Percentiles rank a stretch among this genome's conserved stretches.
Conservation (phyloP, 2,888 invertebrate species). For the Drosophila macrothrix region DNA sequence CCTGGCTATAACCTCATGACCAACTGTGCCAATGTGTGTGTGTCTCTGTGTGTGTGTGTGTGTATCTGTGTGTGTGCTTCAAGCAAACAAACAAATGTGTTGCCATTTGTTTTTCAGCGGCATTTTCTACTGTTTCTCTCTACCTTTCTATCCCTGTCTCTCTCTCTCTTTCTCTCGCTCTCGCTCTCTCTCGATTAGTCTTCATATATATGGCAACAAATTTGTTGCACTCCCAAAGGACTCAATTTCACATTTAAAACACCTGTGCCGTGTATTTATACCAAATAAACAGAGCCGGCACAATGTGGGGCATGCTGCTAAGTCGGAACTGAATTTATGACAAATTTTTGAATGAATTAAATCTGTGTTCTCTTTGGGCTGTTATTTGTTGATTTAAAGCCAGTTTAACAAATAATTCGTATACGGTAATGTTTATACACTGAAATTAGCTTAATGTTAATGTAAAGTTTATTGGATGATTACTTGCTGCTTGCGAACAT, state of each 20-base stretch:
- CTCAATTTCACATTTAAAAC: constrained; percentile 61
- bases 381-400: neutral
- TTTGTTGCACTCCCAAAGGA: constrained; percentile 64
- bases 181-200: neutral
- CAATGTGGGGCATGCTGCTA: constrained; percentile 33
- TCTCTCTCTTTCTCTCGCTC: neutral
- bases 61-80: neutral
- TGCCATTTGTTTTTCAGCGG: constrained; percentile 63
- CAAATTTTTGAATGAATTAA: neutral
- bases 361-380: neutral
- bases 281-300: constrained; percentile 19
- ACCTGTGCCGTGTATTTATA: constrained; percentile 58
- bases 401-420: neutral
- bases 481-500: neutral
- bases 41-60: neutral
- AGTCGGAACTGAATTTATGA: constrained; percentile 18
- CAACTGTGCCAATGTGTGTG: neutral
- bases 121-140: constrained; percentile 9
- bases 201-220: constrained; percentile 40
- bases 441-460: neutral
- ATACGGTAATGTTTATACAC: neutral
- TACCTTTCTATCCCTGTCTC: neutral
- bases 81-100: constrained; percentile 56
- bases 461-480: neutral
- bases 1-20: constrained; percentile 14